Base-by-base conservation (phyloP, 2,797 vertebrate species). In the Hoplostethus atlanticus region DNA sequence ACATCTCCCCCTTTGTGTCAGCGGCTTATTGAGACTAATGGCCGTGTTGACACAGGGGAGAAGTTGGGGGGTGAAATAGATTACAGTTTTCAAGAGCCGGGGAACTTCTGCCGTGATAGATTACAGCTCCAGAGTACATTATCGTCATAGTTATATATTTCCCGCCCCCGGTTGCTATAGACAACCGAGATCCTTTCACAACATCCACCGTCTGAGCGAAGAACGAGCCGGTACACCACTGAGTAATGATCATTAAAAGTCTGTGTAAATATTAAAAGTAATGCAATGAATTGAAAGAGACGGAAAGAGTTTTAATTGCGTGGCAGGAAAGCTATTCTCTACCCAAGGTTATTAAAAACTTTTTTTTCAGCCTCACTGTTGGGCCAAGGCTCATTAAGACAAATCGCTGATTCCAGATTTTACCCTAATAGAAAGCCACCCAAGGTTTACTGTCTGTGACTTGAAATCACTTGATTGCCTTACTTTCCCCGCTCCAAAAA, bases 21-120 rank as follows among this genome's bases (percentile, higher is more conserved):
- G 12, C 47, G 25, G 70, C 84, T 90, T 84, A 92, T 91, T 85
- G 86, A 93, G 90, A 91, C 90, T 89, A 90, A 93, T 89, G 80
- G 83, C 62, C 42, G 21, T 61, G n/a, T 80, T 76, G 84, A 85
- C 84, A 79, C 81, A 15, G 60, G 71, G 79, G 84, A 85, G 83
- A 82, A 84, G 77, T 79, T 80, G 21, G 50, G 61, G 44, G 77
- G 77, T 71, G 78, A 87, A 88, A 87, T 76, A 84, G 82, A 91
- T 89, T 85, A 84, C 65, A 67, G 78, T 72, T 77, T 80, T 78
- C 83, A 85, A 84, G 80, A 85, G 76, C 65, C 25, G 11, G 42
- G 71, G 68, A 90, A 81, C 68, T 77, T 80, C 63, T 76, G 71
- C 67, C 58, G 47, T 90, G 86, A 91, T 87, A 61, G 73, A 91